phyloP scores from a whole-genome alignment of 2,888 invertebrate genomes.

The Spilarctia lutea region DNA sequence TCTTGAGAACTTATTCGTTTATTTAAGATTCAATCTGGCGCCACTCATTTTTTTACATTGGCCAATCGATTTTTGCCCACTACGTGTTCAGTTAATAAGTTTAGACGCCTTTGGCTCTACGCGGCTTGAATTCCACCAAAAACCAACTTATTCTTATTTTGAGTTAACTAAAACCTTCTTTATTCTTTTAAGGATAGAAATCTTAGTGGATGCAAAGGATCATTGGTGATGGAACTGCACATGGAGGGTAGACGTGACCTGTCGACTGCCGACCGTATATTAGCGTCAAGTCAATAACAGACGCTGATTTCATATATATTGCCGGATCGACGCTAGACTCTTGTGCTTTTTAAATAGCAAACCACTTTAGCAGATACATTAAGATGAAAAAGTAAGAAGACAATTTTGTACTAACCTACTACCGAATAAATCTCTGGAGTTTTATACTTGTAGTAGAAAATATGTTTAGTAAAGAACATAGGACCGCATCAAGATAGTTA shows the following conservation, averaged over 20 bases:
- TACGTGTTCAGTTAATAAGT: constrained; percentile 67
- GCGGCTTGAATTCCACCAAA: constrained; percentile 55
- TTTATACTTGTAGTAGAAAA: background rate
- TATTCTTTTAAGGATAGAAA: constrained; percentile 17
- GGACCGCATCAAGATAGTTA: no score
- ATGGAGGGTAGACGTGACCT: constrained; percentile 55
- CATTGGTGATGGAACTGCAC: constrained; percentile 41
- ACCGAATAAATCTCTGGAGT: background rate
- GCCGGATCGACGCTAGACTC: constrained; percentile 30
- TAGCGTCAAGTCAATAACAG: constrained; percentile 36
- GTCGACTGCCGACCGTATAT: constrained; percentile 50
- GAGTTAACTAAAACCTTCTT: background rate
- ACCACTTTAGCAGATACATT: background rate
- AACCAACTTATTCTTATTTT: constrained; percentile 13
- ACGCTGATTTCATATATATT: constrained; percentile 42
- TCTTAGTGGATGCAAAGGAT: constrained; percentile 12
- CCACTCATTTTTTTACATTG: constrained; percentile 47
- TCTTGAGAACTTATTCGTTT: constrained; percentile 13
- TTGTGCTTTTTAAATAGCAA: constrained; percentile 7
- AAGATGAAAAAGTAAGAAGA: background rate
- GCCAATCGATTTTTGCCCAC: constrained; percentile 52
- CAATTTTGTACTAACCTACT: background rate
- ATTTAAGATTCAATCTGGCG: constrained; percentile 43
- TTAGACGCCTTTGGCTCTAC: constrained; percentile 61
- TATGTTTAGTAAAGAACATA: no score